These are phyloP conservation scores for Onychorhynchus coronatus DNA, from an alignment of 2,113 vertebrate species.

Conservation along the genomic window DNA sequence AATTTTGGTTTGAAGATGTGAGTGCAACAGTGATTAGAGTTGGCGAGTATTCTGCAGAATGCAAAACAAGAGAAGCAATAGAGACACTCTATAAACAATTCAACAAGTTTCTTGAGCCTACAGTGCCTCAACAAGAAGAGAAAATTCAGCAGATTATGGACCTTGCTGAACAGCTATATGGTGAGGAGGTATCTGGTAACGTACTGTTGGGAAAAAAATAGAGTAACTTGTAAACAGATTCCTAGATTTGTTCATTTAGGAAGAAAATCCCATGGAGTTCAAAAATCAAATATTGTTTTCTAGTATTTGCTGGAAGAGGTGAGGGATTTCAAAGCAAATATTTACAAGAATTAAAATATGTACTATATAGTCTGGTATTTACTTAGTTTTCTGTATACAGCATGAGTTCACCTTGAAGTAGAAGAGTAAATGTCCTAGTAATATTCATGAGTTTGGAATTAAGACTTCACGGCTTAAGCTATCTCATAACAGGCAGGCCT, in stretches of 20 bases:
- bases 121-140: slow-evolving; percentile 86
- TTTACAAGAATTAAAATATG: neutral
- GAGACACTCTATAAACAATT: slow-evolving; percentile 85
- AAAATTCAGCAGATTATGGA: slow-evolving; percentile 81
- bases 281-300: neutral
- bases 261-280: neutral
- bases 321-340: neutral
- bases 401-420: neutral
- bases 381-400: neutral
- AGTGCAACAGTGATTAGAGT: slow-evolving; percentile 85
- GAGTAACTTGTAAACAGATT: neutral
- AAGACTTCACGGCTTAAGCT: neutral
- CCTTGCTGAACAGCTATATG: slow-evolving; percentile 82
- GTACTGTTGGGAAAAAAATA: neutral
- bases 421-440: neutral
- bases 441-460: slow-evolving; percentile 1
- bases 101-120: slow-evolving; percentile 85
- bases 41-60: slow-evolving; percentile 82
- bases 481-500: neutral
- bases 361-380: neutral
- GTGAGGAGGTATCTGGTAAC: slow-evolving; percentile 62
- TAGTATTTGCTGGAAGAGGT: neutral
- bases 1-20: slow-evolving; percentile 89
- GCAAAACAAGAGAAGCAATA: slow-evolving; percentile 83
- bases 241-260: neutral